Conservation (phyloP, 2,113 vertebrate genomes). For the Dasypus novemcinctus region DNA sequence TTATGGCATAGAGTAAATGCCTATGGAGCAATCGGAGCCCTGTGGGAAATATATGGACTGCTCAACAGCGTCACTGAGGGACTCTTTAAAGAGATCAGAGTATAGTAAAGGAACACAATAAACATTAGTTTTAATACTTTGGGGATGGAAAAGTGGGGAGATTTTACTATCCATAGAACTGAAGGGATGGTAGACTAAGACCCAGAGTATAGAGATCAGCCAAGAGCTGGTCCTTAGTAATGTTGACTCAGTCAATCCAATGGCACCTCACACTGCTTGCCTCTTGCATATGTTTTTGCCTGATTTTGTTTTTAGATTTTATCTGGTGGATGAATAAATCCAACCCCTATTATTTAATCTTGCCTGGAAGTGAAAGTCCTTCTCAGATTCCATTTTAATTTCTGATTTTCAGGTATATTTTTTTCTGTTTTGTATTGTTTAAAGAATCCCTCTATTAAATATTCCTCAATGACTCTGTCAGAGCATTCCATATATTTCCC, state of each 20-base stretch:
- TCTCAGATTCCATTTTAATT: neutral
- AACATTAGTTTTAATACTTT: neutral
- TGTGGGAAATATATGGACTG: neutral
- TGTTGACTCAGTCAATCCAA: neutral
- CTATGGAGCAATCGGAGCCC: neutral
- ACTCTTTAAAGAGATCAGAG: neutral
- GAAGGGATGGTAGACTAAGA: neutral
- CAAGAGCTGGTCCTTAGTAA: neutral
- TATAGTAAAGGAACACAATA: neutral
- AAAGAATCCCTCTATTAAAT: neutral
- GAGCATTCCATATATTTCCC: neutral
- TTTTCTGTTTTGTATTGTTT: neutral
- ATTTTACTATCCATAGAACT: neutral
- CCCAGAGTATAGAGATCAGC: neutral
- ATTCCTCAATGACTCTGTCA: neutral
- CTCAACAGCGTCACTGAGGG: neutral
- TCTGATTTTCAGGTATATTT: neutral
- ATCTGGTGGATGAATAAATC: neutral
- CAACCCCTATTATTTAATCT: neutral
- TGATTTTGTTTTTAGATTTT: neutral
- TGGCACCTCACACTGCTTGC: neutral
- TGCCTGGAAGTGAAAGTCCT: neutral
- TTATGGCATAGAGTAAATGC: neutral
- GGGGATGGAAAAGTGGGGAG: fast-evolving
- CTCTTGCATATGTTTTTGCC: neutral